These are phyloP conservation scores for Cheirogaleus medius DNA, from an alignment of 2,113 vertebrate species.

Conservation along the genomic window DNA sequence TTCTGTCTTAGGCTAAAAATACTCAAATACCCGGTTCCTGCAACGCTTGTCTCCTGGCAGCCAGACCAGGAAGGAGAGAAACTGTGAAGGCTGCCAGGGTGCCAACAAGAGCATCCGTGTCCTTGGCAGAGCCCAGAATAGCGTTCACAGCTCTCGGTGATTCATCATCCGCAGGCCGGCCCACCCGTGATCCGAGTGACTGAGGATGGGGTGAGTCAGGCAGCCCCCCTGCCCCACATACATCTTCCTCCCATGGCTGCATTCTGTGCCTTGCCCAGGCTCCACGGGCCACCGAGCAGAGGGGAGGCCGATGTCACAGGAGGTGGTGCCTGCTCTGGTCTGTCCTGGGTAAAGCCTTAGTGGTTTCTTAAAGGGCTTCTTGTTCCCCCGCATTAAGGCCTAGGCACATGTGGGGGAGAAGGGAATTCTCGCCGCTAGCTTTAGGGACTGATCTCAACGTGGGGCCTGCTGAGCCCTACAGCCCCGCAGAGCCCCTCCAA, in stretches of 20 bases:
- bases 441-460: background rate
- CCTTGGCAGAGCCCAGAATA: slow-evolving; percentile 62
- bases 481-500: rapidly evolving
- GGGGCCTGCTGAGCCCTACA: rapidly evolving
- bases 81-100: background rate
- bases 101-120: slow-evolving; percentile 30
- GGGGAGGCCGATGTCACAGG: rapidly evolving
- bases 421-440: background rate
- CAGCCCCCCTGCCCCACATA: background rate
- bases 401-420: background rate
- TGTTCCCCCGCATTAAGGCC: background rate
- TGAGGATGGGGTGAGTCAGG: slow-evolving; percentile 45
- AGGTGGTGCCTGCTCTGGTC: background rate
- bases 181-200: background rate
- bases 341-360: background rate
- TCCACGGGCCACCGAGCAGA: background rate
- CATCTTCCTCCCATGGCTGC: background rate
- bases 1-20: background rate
- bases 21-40: background rate
- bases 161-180: slow-evolving; percentile 12
- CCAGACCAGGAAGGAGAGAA: background rate
- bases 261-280: slow-evolving; percentile 20
- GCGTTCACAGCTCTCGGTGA: slow-evolving; percentile 25
- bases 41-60: slow-evolving; percentile 1
- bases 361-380: background rate